Conservation (phyloP, 2,888 invertebrate species). For the Dorcus parallelipipedus region DNA sequence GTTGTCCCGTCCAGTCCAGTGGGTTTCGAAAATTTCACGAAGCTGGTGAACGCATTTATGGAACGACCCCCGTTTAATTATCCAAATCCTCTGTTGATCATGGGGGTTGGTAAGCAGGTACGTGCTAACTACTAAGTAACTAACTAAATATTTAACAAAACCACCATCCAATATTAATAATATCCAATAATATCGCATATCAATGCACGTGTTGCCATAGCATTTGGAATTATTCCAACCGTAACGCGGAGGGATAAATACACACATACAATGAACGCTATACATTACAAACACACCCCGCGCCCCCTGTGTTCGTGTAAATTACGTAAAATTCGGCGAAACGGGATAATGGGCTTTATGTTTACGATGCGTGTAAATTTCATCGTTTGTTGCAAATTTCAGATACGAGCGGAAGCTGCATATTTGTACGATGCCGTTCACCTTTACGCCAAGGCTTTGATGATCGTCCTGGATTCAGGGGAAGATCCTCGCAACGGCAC, state of each 20-base stretch:
- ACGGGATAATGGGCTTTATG: no score
- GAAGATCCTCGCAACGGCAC: constrained; percentile 74
- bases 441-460: constrained; percentile 82
- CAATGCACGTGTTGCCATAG: no score
- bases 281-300: neutral
- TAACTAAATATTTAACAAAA: no score
- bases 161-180: no score
- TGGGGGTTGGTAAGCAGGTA: constrained; percentile 69
- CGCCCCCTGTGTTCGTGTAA: neutral
- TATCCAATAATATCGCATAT: no score
- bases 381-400: constrained; percentile 22
- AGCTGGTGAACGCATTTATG: constrained; percentile 77
- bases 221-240: no score
- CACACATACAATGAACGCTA: neutral
- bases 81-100: constrained; percentile 70
- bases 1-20: constrained; percentile 75
- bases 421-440: constrained; percentile 93
- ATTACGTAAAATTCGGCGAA: no score
- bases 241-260: no score
- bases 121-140: no score
- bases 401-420: constrained; percentile 86
- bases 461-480: constrained; percentile 64
- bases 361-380: neutral
- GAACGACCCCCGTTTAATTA: constrained; percentile 85
- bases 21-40: constrained; percentile 70